These are phyloP conservation scores for Masticophis lateralis DNA, from an alignment of 2,797 vertebrate species.

Conservation along the genomic window DNA sequence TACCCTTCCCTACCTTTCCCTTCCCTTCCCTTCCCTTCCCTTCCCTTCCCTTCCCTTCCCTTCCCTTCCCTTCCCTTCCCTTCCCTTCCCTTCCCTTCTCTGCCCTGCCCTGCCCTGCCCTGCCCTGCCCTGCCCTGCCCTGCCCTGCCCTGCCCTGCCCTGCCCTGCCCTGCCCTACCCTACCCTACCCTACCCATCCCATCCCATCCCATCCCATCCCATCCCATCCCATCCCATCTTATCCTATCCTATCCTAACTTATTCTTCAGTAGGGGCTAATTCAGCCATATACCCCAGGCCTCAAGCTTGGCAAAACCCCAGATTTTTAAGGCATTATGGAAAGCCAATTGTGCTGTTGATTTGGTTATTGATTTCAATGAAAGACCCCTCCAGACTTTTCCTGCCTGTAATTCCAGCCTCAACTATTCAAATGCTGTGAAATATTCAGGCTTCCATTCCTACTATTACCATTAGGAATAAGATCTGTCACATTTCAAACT, in stretches of 20 bases:
- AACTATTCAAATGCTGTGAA: neutral
- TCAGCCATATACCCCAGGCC: neutral
- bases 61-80: rapidly evolving
- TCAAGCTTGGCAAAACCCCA: neutral
- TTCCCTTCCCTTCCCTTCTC: too few relatives aligned
- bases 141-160: too few relatives aligned
- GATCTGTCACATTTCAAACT: neutral
- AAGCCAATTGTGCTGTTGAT: neutral
- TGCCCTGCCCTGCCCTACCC: too few relatives aligned
- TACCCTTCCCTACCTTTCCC: too few relatives aligned
- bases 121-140: too few relatives aligned
- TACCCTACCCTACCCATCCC: too few relatives aligned
- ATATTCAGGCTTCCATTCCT: neutral
- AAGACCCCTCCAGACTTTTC: neutral
- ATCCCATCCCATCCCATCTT: rapidly evolving
- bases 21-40: too few relatives aligned
- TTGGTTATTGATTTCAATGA: neutral
- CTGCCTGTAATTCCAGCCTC: neutral
- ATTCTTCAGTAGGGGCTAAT: neutral
- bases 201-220: too few relatives aligned
- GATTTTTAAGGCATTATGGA: neutral
- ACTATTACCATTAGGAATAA: neutral
- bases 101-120: too few relatives aligned
- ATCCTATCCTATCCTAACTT: rapidly evolving
- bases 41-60: too few relatives aligned